These are phyloP conservation scores for Nephrotoma flavescens DNA, from an alignment of 2,888 invertebrate genomes.

Conservation along the genomic window DNA sequence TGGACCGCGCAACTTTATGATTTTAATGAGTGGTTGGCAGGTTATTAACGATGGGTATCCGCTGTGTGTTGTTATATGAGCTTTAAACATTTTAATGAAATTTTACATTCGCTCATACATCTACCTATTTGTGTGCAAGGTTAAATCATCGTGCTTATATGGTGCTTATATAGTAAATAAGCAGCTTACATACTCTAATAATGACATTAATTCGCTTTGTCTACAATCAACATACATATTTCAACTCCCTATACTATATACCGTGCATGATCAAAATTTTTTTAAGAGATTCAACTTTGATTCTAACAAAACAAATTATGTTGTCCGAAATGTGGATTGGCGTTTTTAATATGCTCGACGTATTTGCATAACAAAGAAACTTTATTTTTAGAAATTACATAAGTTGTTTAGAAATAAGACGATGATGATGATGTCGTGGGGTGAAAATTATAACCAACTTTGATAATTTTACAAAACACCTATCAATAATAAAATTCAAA, in stretches of 20 bases:
- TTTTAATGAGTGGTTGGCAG: neutral
- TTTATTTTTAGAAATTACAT: neutral
- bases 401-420: neutral
- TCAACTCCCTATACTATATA: neutral
- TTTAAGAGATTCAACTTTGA: neutral
- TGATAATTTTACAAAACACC: neutral
- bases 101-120: neutral
- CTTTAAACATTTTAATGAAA: neutral
- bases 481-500: neutral
- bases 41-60: neutral
- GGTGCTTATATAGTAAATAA: too few species aligned
- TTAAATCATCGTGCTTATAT: neutral
- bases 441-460: neutral
- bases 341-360: neutral
- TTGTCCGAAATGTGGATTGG: neutral
- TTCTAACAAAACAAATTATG: neutral
- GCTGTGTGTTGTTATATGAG: neutral
- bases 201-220: too few species aligned
- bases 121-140: neutral
- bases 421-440: neutral
- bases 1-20: neutral
- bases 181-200: too few species aligned
- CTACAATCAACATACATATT: neutral
- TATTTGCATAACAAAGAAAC: neutral
- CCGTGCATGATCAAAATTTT: too few species aligned